phyloP scores from a whole-genome alignment of 2,888 invertebrate genomes.

The Diadegma fenestrale region DNA sequence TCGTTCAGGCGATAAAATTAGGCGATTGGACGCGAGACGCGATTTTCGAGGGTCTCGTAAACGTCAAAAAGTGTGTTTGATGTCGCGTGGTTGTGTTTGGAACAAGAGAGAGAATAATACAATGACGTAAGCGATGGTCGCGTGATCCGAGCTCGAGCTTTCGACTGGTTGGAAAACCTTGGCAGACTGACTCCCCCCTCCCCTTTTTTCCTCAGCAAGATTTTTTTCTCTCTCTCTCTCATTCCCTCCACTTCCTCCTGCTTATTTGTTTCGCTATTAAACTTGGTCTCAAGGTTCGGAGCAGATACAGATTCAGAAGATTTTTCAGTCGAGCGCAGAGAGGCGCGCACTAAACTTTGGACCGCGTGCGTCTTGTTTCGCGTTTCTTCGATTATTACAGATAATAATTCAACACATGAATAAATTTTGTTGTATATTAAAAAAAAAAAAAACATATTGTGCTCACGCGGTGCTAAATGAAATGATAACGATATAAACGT shows the following conservation, averaged over 20 bases:
- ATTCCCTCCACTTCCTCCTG: conserved; percentile 11
- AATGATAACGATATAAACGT: not conserved
- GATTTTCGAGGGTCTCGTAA: conserved; percentile 11
- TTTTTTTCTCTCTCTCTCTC: conserved; percentile 46
- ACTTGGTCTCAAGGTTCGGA: conserved; percentile 61
- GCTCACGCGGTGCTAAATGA: not conserved
- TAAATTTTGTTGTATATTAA: not conserved
- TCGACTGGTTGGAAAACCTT: conserved; percentile 67
- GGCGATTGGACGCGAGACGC: conserved; percentile 12
- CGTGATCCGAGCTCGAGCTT: conserved; percentile 65
- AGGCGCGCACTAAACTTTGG: conserved; percentile 65
- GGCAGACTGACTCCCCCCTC: conserved; percentile 47
- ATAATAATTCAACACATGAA: not conserved
- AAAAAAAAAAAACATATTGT: not conserved
- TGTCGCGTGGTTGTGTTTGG: conserved; percentile 51
- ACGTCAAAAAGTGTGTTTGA: conserved; percentile 57
- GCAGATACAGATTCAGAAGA: conserved; percentile 36
- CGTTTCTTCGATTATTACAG: conserved; percentile 16
- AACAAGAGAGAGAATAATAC: conserved; percentile 44
- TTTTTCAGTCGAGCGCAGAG: conserved; percentile 60
- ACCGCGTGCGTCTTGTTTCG: conserved; percentile 9
- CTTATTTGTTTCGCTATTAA: conserved; percentile 63
- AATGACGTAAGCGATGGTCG: conserved; percentile 68
- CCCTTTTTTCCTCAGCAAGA: conserved; percentile 16
- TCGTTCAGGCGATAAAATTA: not conserved